A percentile compares a stretch with the other conserved stretches of the same genome.
These are phyloP conservation scores for Colletes latitarsis DNA, from an alignment of 1,140 invertebrate genomes.

Conservation along the genomic window DNA sequence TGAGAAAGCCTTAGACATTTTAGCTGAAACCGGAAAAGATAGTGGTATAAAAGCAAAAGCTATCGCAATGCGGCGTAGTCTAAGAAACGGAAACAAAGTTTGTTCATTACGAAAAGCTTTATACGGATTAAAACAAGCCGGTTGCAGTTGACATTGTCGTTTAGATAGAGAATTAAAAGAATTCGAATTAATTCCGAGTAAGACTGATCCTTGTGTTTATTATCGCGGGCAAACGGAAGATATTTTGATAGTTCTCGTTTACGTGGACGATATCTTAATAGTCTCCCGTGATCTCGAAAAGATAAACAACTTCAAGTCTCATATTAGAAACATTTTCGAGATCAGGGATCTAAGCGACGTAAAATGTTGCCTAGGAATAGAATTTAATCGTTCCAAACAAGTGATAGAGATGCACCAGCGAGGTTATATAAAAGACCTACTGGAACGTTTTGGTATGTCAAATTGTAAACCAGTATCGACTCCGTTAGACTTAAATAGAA, in stretches of 20 bases:
- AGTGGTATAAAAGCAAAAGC: not conserved
- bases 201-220: slow-evolving; percentile 1
- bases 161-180: not conserved
- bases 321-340: not conserved
- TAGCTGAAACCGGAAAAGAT: not conserved
- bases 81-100: not conserved
- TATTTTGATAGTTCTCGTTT: not conserved
- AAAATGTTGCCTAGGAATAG: slow-evolving; percentile 3
- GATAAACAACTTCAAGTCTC: not conserved
- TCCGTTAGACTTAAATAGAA: not conserved
- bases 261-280: slow-evolving; percentile 17
- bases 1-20: not conserved
- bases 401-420: not conserved
- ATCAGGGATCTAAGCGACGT: not conserved
- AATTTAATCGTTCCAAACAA: not conserved
- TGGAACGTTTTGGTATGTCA: slow-evolving; percentile 1
- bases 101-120: not conserved
- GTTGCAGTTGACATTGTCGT: not conserved
- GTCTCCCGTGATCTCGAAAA: not conserved
- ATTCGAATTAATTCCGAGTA: not conserved
- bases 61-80: too few relatives aligned
- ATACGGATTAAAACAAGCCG: not conserved
- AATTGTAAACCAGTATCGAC: not conserved
- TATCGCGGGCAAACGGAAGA: slow-evolving; percentile 1
- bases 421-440: not conserved